phyloP scores from a whole-genome alignment of 2,797 vertebrate genomes.

The Chiloscyllium punctatum region DNA sequence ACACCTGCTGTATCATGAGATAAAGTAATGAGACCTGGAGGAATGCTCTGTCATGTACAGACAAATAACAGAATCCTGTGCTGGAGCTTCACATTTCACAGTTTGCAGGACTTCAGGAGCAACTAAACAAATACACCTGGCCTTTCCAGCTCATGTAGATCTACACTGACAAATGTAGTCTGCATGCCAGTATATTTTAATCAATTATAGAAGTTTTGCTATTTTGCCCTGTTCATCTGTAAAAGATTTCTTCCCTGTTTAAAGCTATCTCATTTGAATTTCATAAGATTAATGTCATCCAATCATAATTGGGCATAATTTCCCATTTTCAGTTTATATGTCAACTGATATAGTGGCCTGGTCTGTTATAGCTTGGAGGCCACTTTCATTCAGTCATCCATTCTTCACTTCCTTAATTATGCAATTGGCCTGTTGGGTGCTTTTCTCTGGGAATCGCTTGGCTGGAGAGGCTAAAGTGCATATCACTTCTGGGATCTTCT shows the following conservation, averaged over 20 bases:
- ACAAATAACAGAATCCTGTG: not conserved
- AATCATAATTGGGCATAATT: not conserved
- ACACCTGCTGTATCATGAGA: not conserved
- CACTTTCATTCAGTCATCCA: too few species aligned
- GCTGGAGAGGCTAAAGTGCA: too few species aligned
- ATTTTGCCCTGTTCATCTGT: not conserved
- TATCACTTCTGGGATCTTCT: too few species aligned
- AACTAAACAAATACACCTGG: slow-evolving; percentile 17
- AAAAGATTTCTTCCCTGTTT: not conserved
- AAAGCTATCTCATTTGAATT: not conserved
- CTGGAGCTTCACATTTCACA: not conserved
- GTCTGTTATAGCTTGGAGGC: too few species aligned
- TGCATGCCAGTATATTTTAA: not conserved
- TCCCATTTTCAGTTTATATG: not conserved
- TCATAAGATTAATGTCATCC: not conserved
- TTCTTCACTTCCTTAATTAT: too few species aligned
- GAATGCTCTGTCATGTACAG: not conserved
- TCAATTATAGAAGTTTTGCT: not conserved
- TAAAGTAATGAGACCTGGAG: slow-evolving; percentile 8
- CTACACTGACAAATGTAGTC: not conserved
- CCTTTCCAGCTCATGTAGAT: not conserved
- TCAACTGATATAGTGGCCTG: too few species aligned
- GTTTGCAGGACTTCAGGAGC: not conserved
- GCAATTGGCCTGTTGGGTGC: too few species aligned
- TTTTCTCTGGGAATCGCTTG: too few species aligned